Evolutionary conservation across 1,140 invertebrate species (phyloP), one percentile per base, ranked within the genome.

Genomic region (Microvelia longipes): DNA sequence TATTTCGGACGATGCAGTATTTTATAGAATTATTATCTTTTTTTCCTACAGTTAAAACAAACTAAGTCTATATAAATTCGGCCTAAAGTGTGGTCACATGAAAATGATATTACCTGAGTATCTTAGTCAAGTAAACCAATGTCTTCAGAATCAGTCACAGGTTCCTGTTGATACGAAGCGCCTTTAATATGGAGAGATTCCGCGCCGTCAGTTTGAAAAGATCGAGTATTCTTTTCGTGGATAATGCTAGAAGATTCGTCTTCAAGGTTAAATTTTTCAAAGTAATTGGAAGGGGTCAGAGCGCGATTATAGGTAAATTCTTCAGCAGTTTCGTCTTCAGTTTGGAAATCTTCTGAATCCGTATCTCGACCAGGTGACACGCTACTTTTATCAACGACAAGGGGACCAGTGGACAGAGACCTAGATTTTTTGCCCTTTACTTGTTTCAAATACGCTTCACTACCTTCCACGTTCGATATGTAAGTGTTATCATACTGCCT

Each of bases 141-240:
- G 73, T 83, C 83, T 73, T 84, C 83, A 65, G 82, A 73, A 73
- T 85, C 84, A 27, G 83, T 84, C 61, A 76, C 70, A 15, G 70
- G 82, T 77, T 71, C 79, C 68, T 72, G 71, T 73, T 73, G 75
- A 26, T 76, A 75, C 68, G 77, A 75, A 68, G 73, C 73, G 68
- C 79, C 79, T 75, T 83, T 84, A 5, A 83, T 74, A 73, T 84
- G 81, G 72, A 80, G 73, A 68, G 78, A 77, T 74, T 84, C 82
- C 19, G 78, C 76, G n/a, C 74, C 68, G 24, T 82, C 77, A 14
- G 76, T 65, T 74, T 83, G 78, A 65, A 82, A 80, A 29, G 78
- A 78, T 63, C 76, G 77, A 14, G 74, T 76, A 68, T 72, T 74
- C 71, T 77, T 77, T 63, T 79, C 78, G 69, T 82, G 77, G 19